Conservation (phyloP, 2,888 invertebrate genomes). For the Diplolepis rosae region DNA sequence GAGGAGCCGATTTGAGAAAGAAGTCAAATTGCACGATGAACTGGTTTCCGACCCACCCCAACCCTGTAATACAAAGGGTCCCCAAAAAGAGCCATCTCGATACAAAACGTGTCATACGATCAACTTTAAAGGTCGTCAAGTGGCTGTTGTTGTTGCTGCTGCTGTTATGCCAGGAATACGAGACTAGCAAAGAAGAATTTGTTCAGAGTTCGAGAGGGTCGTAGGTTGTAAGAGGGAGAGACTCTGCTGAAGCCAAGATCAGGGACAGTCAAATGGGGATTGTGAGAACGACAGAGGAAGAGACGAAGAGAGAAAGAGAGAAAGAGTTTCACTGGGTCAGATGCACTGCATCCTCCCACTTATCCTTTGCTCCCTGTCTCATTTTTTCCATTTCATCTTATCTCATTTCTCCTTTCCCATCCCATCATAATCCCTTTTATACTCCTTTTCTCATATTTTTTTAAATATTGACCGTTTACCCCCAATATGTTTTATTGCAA, state of each 20-base stretch:
- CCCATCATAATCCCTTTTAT: neutral
- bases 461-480: no score
- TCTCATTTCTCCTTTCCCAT: neutral
- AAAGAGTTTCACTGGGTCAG: slow-evolving; percentile 71
- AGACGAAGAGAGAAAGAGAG: slow-evolving; percentile 38
- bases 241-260: slow-evolving; percentile 44
- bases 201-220: slow-evolving; percentile 47
- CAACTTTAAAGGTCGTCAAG: slow-evolving; percentile 55
- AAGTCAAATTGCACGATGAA: slow-evolving; percentile 2
- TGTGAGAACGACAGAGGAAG: slow-evolving; percentile 17
- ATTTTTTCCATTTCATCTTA: slow-evolving; percentile 35
- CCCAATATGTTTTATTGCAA: neutral
- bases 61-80: slow-evolving; percentile 46
- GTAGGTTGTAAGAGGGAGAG: slow-evolving; percentile 44
- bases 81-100: slow-evolving; percentile 41
- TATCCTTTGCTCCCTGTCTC: slow-evolving; percentile 42
- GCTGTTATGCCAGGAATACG: slow-evolving; percentile 52
- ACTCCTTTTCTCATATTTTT: neutral
- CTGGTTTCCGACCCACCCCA: slow-evolving; percentile 44
- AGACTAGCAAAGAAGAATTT: slow-evolving; percentile 50
- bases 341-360: slow-evolving; percentile 61
- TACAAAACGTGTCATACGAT: slow-evolving; percentile 53
- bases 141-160: no score
- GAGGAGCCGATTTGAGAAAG: slow-evolving; percentile 11
- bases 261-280: slow-evolving; percentile 31